Base-by-base conservation (phyloP, 2,888 invertebrate species). In the Cerceris ruficornis region DNA sequence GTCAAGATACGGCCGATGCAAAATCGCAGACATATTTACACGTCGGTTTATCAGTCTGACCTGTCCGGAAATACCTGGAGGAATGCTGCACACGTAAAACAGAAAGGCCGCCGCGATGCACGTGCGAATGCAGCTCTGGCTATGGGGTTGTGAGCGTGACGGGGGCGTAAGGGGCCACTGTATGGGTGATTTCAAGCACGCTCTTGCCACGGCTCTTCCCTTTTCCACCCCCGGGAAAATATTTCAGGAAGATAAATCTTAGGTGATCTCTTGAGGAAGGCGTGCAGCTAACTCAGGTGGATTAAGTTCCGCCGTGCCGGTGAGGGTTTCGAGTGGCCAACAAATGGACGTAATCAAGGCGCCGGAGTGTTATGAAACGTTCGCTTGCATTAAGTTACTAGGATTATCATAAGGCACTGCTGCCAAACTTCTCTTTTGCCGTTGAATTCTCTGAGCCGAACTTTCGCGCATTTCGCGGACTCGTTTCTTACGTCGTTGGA, bases 221-320 rank as follows among this genome's bases (percentile, higher is more conserved):
- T 62, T 58, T 8, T n/a, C 59, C 15, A 52, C 60, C 41, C 57
- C 41, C 55, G 43, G 75, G 69, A 76, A 84, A 80, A 84, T 84
- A 84, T 83, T 84, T 81, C 82, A 77, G 52, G 57, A 71, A 74
- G 80, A 84, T 82, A 82, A 84, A 84, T 84, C 84, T 82, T 70
- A 17, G 65, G 67, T 59, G 82, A 84, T 82, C 69, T 79, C 75
- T 60, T 72, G 77, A 75, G 77, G 74, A 57, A 75, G 74, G 68
- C 76, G 82, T 61, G 78, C 78, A 78, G 65, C 71, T 69, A 80
- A 80, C 82, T 79, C 77, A 67, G 77, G 66, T 79, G 81, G 81
- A 84, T 85, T 85, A 83, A 84, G 84, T 84, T 81, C 55, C 72
- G 61, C 69, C 17, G 69, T 50, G 65, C 55, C 60, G 73, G 42